Evolutionary conservation across 2,113 vertebrate species (phyloP).

Genomic region (Chaetura pelagica): DNA sequence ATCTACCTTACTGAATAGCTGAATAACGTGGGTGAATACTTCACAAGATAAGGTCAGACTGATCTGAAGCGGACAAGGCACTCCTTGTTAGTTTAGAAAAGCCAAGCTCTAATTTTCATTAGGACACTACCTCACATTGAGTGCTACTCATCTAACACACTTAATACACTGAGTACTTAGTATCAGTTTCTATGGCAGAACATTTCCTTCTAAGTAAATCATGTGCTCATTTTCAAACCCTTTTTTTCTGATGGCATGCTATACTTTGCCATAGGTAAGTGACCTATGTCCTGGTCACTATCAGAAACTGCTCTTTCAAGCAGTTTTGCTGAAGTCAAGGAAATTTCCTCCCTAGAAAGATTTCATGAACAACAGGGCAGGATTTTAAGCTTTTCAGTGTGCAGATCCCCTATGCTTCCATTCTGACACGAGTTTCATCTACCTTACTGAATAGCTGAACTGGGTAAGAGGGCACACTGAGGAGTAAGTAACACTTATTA

Average conservation of each 20-base stretch:
- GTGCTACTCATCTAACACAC: background rate
- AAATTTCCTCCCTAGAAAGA: background rate
- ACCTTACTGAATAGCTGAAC: background rate
- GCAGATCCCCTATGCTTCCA: background rate
- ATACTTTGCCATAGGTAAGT: background rate
- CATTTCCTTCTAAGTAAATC: background rate
- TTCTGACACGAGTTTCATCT: rapidly evolving
- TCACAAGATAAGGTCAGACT: background rate
- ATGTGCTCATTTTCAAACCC: background rate
- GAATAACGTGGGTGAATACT: background rate
- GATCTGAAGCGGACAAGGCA: background rate
- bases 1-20: too few species aligned
- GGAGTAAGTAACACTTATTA: background rate
- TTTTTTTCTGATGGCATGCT: background rate
- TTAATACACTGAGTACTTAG: background rate
- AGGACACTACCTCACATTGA: background rate
- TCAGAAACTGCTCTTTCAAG: background rate
- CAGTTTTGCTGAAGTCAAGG: background rate
- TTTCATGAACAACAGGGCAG: background rate
- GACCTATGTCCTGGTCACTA: background rate
- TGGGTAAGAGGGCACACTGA: background rate
- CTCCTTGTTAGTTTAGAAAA: background rate
- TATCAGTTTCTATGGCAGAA: background rate
- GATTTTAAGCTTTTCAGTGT: background rate
- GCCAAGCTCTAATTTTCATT: background rate